These are phyloP conservation scores for Scopus umbretta DNA, from an alignment of 2,113 vertebrate species.

Conservation along the genomic window DNA sequence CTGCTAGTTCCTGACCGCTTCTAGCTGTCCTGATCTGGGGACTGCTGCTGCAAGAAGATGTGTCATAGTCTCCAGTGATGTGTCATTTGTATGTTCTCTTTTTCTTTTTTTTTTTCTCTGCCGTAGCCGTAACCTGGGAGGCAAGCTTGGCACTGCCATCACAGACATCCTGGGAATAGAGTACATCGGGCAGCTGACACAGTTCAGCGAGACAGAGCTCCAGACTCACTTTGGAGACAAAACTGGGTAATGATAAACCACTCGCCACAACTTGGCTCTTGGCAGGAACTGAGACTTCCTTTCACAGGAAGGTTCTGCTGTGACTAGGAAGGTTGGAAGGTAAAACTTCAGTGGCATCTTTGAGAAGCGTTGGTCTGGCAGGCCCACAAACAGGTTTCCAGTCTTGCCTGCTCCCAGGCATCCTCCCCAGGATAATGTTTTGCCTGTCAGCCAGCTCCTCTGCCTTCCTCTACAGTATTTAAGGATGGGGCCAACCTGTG, in stretches of 20 bases:
- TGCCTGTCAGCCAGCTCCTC: not conserved
- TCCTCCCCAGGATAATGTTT: not conserved
- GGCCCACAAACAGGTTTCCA: not conserved
- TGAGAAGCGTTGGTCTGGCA: not conserved
- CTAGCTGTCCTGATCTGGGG: not conserved
- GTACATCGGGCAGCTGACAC: slow-evolving; percentile 87
- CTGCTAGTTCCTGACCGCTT: not conserved
- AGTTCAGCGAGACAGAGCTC: slow-evolving; percentile 81
- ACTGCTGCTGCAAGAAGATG: not conserved
- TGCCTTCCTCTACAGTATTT: not conserved
- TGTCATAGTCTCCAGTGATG: not conserved
- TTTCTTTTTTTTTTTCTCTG: not conserved
- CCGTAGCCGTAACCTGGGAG: slow-evolving; percentile 86
- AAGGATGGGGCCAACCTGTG: not conserved
- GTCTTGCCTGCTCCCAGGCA: not conserved
- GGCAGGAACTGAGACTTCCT: not conserved
- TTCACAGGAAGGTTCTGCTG: not conserved
- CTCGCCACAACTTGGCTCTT: not conserved
- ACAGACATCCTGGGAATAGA: slow-evolving; percentile 79
- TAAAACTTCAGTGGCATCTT: not conserved
- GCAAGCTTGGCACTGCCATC: slow-evolving; percentile 89
- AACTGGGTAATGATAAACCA: slow-evolving; percentile 80
- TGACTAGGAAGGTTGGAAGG: not conserved
- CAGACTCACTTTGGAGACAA: slow-evolving; percentile 90
- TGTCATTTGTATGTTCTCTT: not conserved